These are phyloP conservation scores for Pachyramphus minor DNA, from an alignment of 2,113 vertebrate species.

Conservation along the genomic window DNA sequence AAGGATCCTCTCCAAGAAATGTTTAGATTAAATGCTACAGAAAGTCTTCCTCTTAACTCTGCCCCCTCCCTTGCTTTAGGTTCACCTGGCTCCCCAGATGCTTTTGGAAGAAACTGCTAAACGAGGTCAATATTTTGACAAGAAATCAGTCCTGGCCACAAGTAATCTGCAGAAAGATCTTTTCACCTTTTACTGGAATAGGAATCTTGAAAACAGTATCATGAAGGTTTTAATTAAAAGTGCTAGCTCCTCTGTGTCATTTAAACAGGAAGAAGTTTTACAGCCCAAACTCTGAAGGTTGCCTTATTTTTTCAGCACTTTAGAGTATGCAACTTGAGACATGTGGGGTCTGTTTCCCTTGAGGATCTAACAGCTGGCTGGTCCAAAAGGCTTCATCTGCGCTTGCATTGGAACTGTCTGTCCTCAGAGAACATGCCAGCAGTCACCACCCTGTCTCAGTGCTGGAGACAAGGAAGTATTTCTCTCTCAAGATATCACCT, in stretches of 20 bases:
- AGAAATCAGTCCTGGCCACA: neutral
- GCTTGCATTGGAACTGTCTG: neutral
- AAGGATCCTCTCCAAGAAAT: neutral
- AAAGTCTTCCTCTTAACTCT: neutral
- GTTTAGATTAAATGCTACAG: neutral
- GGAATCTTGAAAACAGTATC: neutral
- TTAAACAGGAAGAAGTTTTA: neutral
- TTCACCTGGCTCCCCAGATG: neutral
- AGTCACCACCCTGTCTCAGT: neutral
- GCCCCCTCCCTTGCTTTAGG: neutral
- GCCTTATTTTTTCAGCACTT: neutral
- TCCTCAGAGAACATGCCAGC: neutral
- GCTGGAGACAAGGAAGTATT: neutral
- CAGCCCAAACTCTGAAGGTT: neutral
- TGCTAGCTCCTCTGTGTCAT: neutral
- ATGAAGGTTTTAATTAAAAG: neutral
- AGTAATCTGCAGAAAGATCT: neutral
- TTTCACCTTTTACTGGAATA: neutral
- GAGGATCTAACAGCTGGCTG: neutral
- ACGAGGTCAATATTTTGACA: neutral
- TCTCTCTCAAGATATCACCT: neutral
- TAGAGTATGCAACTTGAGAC: neutral
- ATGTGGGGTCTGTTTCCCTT: rapidly evolving
- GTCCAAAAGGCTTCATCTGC: neutral
- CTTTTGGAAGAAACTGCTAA: neutral